Percentiles rank a stretch among this genome's conserved stretches.
Evolutionary conservation across 2,888 invertebrate genomes (phyloP).

Genomic region (Byasa hedistus): DNA sequence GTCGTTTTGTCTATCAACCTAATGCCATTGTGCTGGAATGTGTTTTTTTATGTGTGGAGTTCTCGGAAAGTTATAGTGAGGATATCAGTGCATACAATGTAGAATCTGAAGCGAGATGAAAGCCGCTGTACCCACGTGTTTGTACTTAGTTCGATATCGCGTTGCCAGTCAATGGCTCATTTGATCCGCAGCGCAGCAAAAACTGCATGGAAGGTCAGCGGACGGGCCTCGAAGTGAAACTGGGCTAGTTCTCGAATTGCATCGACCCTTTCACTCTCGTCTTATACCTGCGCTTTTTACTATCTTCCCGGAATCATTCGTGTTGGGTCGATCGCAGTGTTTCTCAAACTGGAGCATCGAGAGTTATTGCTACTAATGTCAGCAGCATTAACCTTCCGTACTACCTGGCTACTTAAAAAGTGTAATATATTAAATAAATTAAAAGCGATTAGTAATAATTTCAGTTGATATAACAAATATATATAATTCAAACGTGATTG

Average conservation of each 20-base stretch:
- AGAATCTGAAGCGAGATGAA: slow-evolving; percentile 48
- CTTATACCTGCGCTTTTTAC: slow-evolving; percentile 77
- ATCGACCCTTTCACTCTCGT: slow-evolving; percentile 79
- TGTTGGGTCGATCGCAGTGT: slow-evolving; percentile 33
- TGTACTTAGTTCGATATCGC: slow-evolving; percentile 62
- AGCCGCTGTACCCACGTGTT: slow-evolving; percentile 73
- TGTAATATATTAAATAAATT: no score
- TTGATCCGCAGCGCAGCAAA: slow-evolving; percentile 62
- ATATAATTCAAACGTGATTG: no score
- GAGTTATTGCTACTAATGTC: neutral
- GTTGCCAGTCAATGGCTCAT: slow-evolving; percentile 53
- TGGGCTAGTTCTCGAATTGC: slow-evolving; percentile 74
- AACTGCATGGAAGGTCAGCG: slow-evolving; percentile 65
- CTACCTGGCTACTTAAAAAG: no score
- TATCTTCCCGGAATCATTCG: slow-evolving; percentile 63
- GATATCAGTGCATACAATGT: slow-evolving; percentile 45
- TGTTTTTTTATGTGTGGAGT: slow-evolving; percentile 28
- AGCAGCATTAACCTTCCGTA: neutral
- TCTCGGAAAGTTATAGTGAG: slow-evolving; percentile 12
- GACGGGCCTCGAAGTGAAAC: slow-evolving; percentile 57
- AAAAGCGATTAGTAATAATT: no score
- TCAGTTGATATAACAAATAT: no score
- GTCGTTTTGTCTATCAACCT: neutral
- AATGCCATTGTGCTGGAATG: slow-evolving; percentile 6
- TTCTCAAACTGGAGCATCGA: slow-evolving; percentile 52